phyloP scores from a whole-genome alignment of 2,888 invertebrate species.

The Calameuta filiformis region DNA sequence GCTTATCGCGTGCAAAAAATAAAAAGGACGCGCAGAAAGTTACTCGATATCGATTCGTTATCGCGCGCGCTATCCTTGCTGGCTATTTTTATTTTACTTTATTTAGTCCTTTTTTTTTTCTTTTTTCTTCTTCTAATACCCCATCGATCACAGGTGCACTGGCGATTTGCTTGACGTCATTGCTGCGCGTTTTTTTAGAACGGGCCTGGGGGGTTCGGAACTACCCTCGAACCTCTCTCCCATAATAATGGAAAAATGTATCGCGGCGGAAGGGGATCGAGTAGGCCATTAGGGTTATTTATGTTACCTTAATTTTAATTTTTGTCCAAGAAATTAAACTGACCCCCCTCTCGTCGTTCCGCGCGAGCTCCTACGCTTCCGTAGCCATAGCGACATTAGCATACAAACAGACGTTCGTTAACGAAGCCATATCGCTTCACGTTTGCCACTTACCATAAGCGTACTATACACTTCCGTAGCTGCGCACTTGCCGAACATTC shows the following conservation, averaged over 20 bases:
- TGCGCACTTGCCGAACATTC: background rate
- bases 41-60: background rate
- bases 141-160: background rate
- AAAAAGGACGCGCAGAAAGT: background rate
- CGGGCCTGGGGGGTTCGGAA: background rate
- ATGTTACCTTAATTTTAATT: background rate
- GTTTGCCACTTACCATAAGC: background rate
- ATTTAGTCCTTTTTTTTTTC: too few species aligned
- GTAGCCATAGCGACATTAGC: conserved; percentile 24
- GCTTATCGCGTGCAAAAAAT: background rate
- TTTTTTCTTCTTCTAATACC: background rate
- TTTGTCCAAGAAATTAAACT: conserved; percentile 9
- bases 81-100: background rate
- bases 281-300: background rate
- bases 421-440: background rate
- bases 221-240: background rate
- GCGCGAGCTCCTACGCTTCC: conserved; percentile 11
- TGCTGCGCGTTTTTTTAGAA: background rate
- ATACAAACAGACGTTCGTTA: background rate
- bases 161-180: background rate
- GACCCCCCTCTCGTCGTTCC: conserved; percentile 4
- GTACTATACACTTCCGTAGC: background rate
- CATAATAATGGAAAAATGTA: background rate
- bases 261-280: too few species aligned
- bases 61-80: background rate